Percentiles rank a stretch among this genome's conserved stretches.
Conservation (phyloP, 2,888 invertebrate species). For the Hemithea aestivaria region DNA sequence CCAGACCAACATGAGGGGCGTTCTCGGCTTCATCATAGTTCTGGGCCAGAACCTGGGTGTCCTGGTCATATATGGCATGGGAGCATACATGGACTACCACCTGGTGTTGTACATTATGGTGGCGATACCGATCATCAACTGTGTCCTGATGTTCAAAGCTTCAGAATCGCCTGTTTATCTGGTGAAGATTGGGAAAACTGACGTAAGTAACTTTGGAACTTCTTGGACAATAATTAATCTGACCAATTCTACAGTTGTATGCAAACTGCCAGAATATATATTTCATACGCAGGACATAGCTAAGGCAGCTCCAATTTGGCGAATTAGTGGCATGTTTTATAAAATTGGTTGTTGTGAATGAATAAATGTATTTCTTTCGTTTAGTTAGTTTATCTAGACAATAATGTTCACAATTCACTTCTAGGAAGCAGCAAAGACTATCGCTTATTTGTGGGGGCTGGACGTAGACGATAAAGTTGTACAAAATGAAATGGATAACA, state of each 20-base stretch:
- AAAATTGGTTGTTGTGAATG: too few species aligned
- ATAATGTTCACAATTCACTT: too few species aligned
- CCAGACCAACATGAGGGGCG: constrained; percentile 46
- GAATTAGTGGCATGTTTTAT: too few species aligned
- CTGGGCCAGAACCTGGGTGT: constrained; percentile 43
- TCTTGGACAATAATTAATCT: too few species aligned
- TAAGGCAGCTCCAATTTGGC: background rate
- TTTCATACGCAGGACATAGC: too few species aligned
- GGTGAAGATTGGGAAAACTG: constrained; percentile 43
- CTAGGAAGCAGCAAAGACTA: constrained; percentile 45
- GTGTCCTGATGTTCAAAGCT: constrained; percentile 37
- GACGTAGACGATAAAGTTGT: constrained; percentile 41
- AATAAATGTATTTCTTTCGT: constrained; percentile 6
- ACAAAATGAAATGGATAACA: constrained; percentile 30
- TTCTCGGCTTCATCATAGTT: constrained; percentile 36
- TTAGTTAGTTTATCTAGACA: too few species aligned
- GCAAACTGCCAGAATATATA: too few species aligned
- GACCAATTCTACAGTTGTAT: too few species aligned
- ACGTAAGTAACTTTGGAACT: too few species aligned
- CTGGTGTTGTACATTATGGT: constrained; percentile 39
- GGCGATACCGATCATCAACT: constrained; percentile 33
- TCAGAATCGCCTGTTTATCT: constrained; percentile 60
- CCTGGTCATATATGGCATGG: constrained; percentile 42
- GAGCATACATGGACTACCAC: constrained; percentile 46
- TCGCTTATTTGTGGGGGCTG: constrained; percentile 47